A percentile compares a stretch with the other conserved stretches of the same genome.
Evolutionary conservation across 1,140 invertebrate genomes (phyloP).

Genomic region (Mercenaria mercenaria): DNA sequence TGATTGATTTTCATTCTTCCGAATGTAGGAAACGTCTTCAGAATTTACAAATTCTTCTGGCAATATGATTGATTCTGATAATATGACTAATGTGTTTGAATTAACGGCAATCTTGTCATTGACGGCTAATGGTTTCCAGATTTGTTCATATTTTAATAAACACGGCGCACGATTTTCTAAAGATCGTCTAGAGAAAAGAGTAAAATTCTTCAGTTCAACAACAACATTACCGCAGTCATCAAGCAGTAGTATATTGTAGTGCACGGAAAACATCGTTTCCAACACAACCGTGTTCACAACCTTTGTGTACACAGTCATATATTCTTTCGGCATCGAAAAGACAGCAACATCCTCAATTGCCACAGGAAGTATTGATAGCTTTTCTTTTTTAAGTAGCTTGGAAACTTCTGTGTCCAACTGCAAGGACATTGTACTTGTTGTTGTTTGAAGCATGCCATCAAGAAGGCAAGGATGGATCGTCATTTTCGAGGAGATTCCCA

Average conservation of each 20-base stretch:
- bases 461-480: constrained; percentile 35
- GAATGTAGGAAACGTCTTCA: too few relatives aligned
- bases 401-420: neutral
- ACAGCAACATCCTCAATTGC: neutral
- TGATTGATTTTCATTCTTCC: too few relatives aligned
- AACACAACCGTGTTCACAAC: neutral
- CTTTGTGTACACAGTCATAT: neutral
- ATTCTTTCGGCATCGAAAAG: neutral
- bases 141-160: neutral
- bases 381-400: neutral
- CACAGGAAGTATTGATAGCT: neutral
- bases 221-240: neutral
- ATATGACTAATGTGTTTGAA: too few relatives aligned
- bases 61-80: too few relatives aligned
- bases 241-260: constrained; percentile 29
- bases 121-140: neutral
- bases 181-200: neutral
- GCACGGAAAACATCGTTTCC: constrained; percentile 1
- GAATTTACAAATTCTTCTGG: too few relatives aligned
- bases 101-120: too few relatives aligned
- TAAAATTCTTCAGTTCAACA: constrained; percentile 2
- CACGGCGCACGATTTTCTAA: neutral
- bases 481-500: neutral
- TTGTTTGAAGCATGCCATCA: constrained; percentile 42
- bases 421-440: neutral